Percentiles rank a stretch among this genome's conserved stretches.
Evolutionary conservation across 2,113 vertebrate species (phyloP).

Genomic region (Lepidothrix coronata): DNA sequence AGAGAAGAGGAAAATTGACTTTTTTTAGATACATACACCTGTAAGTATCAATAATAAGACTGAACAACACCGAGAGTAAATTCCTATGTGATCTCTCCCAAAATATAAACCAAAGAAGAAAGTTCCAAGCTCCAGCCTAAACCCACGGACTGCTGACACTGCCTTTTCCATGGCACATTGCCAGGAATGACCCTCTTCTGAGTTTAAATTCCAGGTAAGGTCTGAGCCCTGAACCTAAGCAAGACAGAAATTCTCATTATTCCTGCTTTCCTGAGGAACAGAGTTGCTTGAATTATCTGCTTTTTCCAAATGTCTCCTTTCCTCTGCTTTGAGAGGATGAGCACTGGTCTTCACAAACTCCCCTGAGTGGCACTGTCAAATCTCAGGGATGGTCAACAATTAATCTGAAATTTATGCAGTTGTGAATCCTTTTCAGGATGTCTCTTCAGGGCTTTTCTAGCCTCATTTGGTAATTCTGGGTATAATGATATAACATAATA

Average conservation of each 20-base stretch:
- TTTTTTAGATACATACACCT: background rate
- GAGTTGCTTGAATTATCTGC: background rate
- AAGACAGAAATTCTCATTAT: background rate
- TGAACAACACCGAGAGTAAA: background rate
- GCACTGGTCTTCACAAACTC: background rate
- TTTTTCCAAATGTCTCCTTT: background rate
- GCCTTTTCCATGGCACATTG: background rate
- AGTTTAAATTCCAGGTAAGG: background rate
- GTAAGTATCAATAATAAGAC: background rate
- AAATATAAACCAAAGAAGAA: background rate
- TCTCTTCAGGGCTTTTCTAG: background rate
- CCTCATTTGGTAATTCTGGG: background rate
- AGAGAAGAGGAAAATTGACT: background rate
- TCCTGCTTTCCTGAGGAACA: background rate
- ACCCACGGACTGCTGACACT: fast-evolving
- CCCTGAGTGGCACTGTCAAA: background rate
- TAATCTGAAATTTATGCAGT: background rate
- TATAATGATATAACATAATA: background rate
- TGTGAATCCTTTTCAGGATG: background rate
- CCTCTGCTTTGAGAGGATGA: background rate
- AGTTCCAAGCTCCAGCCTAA: background rate
- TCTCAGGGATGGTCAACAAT: background rate
- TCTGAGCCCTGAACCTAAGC: background rate
- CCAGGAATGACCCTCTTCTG: background rate
- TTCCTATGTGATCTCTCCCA: background rate